These are phyloP conservation scores for Diaprepes abbreviatus DNA, from an alignment of 2,888 invertebrate species.

Conservation along the genomic window DNA sequence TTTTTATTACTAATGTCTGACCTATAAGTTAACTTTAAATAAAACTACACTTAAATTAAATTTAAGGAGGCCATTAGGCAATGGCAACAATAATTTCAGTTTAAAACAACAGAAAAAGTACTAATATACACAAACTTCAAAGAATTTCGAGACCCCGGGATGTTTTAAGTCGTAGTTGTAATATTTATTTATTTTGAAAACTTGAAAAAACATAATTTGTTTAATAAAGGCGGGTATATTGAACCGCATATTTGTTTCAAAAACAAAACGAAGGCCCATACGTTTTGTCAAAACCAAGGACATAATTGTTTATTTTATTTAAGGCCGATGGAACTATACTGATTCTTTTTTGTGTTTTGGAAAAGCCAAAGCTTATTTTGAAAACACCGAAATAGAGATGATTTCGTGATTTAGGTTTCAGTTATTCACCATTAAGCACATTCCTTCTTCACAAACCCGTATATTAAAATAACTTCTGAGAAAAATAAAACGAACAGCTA, in stretches of 20 bases:
- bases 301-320: too few species aligned
- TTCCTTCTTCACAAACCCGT: too few species aligned
- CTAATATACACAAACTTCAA: not conserved
- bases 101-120: not conserved
- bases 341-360: too few species aligned
- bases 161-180: not conserved
- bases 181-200: constrained; percentile 1
- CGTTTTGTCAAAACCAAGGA: not conserved
- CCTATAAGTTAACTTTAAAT: not conserved
- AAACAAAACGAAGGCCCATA: not conserved
- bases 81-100: not conserved
- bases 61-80: not conserved
- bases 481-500: too few species aligned
- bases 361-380: too few species aligned
- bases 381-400: too few species aligned
- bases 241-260: not conserved
- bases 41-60: constrained; percentile 5
- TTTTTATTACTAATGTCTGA: not conserved
- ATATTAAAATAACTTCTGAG: too few species aligned
- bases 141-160: not conserved
- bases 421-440: too few species aligned
- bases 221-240: not conserved
- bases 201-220: not conserved
- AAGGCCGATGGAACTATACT: too few species aligned
- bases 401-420: too few species aligned